Evolutionary conservation across 2,797 vertebrate genomes (phyloP).

Genomic region (Pitangus sulphuratus): DNA sequence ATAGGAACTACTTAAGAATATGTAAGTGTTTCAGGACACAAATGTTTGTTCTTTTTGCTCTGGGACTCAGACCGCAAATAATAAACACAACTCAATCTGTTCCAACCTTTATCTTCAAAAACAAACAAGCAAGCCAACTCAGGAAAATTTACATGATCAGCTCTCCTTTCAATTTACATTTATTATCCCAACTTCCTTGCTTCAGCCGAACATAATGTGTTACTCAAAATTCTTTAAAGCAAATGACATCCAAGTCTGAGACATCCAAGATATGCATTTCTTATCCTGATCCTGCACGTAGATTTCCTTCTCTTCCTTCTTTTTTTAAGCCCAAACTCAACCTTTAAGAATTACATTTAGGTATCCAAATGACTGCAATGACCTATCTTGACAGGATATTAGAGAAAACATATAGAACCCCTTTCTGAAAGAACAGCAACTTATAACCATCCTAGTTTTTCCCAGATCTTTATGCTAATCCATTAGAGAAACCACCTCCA

Average conservation of each 20-base stretch:
- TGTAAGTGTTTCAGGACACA: background rate
- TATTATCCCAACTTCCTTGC: background rate
- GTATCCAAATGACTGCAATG: background rate
- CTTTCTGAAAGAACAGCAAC: background rate
- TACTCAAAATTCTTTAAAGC: background rate
- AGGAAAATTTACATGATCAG: background rate
- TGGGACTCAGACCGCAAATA: background rate
- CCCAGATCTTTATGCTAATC: background rate
- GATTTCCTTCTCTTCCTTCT: background rate
- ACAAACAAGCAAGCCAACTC: conserved; percentile 14
- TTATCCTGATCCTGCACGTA: background rate
- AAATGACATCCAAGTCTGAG: background rate
- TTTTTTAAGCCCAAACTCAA: background rate
- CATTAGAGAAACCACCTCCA: background rate
- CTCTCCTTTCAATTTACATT: conserved; percentile 11
- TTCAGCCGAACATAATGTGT: background rate
- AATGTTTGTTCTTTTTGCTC: background rate
- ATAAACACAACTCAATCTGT: conserved; percentile 15
- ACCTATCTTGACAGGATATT: background rate
- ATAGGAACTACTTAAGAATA: background rate
- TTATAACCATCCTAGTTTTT: background rate
- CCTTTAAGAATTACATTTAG: background rate
- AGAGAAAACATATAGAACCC: background rate
- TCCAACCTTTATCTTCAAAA: conserved; percentile 52
- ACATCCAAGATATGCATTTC: background rate